Percentiles rank a stretch among this genome's conserved stretches.
Conservation (phyloP, 1,140 invertebrate species). For the Akabosia matsudoensis region DNA sequence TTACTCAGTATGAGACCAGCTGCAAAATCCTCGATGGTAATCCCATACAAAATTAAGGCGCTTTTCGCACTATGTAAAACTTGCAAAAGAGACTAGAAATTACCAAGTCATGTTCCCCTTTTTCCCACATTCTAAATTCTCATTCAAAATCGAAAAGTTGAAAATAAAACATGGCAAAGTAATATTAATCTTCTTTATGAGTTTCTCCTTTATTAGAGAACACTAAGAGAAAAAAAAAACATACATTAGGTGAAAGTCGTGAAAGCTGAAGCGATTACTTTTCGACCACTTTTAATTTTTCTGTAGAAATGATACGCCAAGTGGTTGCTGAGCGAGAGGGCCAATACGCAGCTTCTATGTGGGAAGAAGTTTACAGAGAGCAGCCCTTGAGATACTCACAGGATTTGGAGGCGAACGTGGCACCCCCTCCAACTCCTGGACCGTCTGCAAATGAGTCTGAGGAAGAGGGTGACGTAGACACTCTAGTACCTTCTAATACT, state of each 20-base stretch:
- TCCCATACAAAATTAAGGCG: no score
- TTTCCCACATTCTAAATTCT: no score
- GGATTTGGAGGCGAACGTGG: neutral
- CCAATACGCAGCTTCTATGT: neutral
- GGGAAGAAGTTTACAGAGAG: neutral
- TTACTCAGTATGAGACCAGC: neutral
- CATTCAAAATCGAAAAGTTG: no score
- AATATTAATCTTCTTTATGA: neutral
- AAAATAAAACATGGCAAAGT: no score
- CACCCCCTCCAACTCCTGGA: constrained; percentile 3
- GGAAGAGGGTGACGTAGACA: no score
- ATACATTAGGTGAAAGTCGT: neutral
- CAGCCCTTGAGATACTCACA: neutral
- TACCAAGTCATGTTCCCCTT: no score
- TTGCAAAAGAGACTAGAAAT: no score
- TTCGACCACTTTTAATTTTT: neutral
- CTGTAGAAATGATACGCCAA: neutral
- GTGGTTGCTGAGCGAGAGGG: neutral
- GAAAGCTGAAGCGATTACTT: neutral
- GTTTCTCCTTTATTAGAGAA: neutral
- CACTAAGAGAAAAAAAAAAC: neutral
- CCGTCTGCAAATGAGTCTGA: neutral
- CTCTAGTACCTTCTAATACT: no score
- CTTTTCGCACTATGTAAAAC: no score
- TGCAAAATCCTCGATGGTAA: neutral